phyloP scores from a whole-genome alignment of 2,888 invertebrate species.

The Spilarctia lutea region DNA sequence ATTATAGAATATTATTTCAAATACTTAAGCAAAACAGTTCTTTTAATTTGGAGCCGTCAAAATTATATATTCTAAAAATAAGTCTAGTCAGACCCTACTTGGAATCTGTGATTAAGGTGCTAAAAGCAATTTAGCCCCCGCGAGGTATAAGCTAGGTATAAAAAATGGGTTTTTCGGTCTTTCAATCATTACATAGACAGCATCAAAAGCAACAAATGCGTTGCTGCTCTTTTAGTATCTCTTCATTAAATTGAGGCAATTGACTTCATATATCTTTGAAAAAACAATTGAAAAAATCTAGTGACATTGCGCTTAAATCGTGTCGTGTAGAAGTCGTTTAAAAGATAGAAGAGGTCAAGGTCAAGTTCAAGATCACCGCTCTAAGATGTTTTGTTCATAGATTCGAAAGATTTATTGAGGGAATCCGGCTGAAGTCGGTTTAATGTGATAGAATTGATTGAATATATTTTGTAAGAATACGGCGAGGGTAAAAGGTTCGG shows the following conservation, averaged over 20 bases:
- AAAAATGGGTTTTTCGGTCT: background rate
- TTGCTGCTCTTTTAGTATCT: too few relatives aligned
- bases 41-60: background rate
- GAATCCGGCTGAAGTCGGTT: background rate
- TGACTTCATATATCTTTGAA: background rate
- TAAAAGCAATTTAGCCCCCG: background rate
- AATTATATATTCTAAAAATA: background rate
- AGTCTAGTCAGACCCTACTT: background rate
- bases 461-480: background rate
- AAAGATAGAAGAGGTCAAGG: background rate
- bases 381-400: slow-evolving; percentile 4
- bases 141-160: background rate
- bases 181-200: background rate
- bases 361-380: background rate
- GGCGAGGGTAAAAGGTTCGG: background rate
- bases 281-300: background rate
- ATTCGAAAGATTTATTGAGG: background rate
- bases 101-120: background rate
- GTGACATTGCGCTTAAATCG: background rate
- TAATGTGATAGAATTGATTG: background rate
- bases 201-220: too few relatives aligned
- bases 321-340: background rate
- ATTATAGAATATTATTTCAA: background rate
- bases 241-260: background rate
- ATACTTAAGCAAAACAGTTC: background rate